These are phyloP conservation scores for Cetonia aurata DNA, from an alignment of 2,888 invertebrate genomes.

Conservation along the genomic window DNA sequence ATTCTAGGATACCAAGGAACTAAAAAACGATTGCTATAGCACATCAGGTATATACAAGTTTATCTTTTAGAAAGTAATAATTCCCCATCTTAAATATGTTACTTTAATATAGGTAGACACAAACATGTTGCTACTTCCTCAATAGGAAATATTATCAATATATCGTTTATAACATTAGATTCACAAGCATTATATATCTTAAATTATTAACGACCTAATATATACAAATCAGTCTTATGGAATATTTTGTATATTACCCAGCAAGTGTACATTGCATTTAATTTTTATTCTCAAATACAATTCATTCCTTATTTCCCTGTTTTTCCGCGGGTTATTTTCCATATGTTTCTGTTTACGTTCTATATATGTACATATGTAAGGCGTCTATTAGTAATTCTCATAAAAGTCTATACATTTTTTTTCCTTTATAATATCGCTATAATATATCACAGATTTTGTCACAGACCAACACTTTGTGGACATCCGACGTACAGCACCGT, in stretches of 20 bases:
- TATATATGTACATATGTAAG: too few relatives aligned
- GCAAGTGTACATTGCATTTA: too few relatives aligned
- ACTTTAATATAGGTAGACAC: constrained; percentile 10
- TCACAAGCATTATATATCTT: constrained; percentile 28
- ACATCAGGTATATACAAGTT: constrained; percentile 22
- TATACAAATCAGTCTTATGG: constrained; percentile 40
- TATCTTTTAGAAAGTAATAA: constrained; percentile 11
- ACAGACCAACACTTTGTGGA: constrained; percentile 53
- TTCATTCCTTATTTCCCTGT: too few relatives aligned
- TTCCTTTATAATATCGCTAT: constrained; percentile 19
- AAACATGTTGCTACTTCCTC: background rate
- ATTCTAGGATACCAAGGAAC: constrained; percentile 49
- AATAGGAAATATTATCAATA: constrained; percentile 3
- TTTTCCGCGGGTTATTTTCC: too few relatives aligned
- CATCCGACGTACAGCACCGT: constrained; percentile 47
- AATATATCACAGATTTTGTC: constrained; percentile 59
- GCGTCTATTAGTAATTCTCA: constrained; percentile 2
- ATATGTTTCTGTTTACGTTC: too few relatives aligned
- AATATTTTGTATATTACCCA: constrained; percentile 14
- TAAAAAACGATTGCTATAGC: constrained; percentile 47
- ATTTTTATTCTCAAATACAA: too few relatives aligned
- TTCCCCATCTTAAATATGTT: constrained; percentile 6
- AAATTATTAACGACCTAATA: constrained; percentile 1
- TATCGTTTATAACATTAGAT: constrained; percentile 17
- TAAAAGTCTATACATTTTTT: constrained; percentile 33